Evolutionary conservation across 1,140 invertebrate genomes (phyloP), one percentile per base, ranked within the genome.

Genomic region (Bombus huntii): DNA sequence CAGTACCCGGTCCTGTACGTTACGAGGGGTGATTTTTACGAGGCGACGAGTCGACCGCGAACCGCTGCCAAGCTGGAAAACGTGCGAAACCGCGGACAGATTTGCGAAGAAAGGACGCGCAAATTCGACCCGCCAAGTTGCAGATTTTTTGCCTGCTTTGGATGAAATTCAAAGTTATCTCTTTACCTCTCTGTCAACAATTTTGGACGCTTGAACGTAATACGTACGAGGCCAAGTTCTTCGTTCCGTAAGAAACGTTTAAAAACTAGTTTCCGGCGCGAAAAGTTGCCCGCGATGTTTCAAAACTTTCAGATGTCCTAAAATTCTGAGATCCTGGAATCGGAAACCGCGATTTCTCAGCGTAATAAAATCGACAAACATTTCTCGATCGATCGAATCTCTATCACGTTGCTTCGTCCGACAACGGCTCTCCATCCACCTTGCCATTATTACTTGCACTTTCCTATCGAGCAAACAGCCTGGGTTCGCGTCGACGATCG

Each of bases 401-500:
- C 31, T 62, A 1, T n/a, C 28, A 0, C 28, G 28, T 62, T n/a
- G 59, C n/a, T 10, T 10, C 57, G 25, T 4, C 6, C 47, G 1
- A 25, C 53, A 3, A 47, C 37, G 1, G 13, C n/a, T 62, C n/a
- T 15, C 9, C 13, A 10, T 8, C 31, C 22, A 3, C 12, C 5
- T 77, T 42, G 37, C 28, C 74, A 22, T 66, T 71, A 84, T 71
- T 59, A 78, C 47, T 83, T 42, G 70, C 76, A 62, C 42, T 72
- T 85, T 62, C 57, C 74, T 28, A 59, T 79, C 22, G 31, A 34
- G 44, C 75, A 77, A 53, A 78, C 53, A 65, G 66, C 6, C 42
- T 0, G 28, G n/a, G 15, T 28, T 39, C 66, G 44, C 66, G 47
- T 53, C 59, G 81, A 31, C 81, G 25, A 70, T 57, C 76, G 66